Evolutionary conservation across 2,113 vertebrate species (phyloP).

Genomic region (Rhynchomys soricoides): DNA sequence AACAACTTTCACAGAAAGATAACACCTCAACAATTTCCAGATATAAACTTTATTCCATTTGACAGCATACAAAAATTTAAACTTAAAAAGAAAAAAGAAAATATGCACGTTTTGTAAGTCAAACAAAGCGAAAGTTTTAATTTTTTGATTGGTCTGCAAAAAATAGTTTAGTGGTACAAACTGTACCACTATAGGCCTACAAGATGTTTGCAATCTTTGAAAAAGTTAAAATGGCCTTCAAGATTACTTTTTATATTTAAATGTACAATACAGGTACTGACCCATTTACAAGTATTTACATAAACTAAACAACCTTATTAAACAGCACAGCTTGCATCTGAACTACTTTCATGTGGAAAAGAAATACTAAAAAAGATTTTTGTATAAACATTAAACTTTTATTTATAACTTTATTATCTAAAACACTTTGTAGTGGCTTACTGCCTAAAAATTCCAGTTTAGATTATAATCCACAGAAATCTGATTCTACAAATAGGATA

Average conservation of each 20-base stretch:
- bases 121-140: conserved; percentile 74
- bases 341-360: conserved; percentile 66
- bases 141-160: conserved; percentile 78
- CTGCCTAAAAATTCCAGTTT: conserved; percentile 80
- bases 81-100: conserved; percentile 77
- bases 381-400: conserved; percentile 71
- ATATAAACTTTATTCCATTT: conserved; percentile 86
- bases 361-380: conserved; percentile 74
- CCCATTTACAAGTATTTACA: conserved; percentile 83
- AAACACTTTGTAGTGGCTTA: conserved; percentile 69
- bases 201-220: conserved; percentile 67
- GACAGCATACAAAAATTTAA: conserved; percentile 85
- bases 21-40: conserved; percentile 71
- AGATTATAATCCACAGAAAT: conserved; percentile 68
- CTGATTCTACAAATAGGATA: conserved; percentile 61
- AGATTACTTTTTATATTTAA: conserved; percentile 73
- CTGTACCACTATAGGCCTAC: conserved; percentile 80
- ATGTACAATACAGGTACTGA: conserved; percentile 79
- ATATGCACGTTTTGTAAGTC: conserved; percentile 73
- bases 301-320: conserved; percentile 62
- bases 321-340: conserved; percentile 70
- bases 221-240: conserved; percentile 77
- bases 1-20: conserved; percentile 34
- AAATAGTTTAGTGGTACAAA: conserved; percentile 79
- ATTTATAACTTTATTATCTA: conserved; percentile 65